Conservation (phyloP, 2,797 vertebrate genomes). For the Gymnoscopelus microlampas region DNA sequence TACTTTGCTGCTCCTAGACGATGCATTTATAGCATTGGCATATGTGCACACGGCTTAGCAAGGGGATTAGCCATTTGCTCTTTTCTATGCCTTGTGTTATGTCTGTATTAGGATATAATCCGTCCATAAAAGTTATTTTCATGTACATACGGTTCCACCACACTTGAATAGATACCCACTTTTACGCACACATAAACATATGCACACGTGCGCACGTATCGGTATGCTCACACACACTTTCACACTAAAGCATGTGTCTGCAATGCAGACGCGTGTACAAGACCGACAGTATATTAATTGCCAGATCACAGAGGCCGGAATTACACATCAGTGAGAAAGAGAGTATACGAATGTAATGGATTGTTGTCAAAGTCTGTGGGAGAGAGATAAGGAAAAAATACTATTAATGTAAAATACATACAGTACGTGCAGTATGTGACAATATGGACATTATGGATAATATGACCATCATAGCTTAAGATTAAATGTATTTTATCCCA, state of each 20-base stretch:
- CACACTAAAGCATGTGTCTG: neutral
- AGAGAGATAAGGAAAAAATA: neutral
- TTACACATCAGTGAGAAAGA: neutral
- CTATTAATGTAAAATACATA: too few species aligned
- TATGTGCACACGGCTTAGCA: slow-evolving; percentile 14
- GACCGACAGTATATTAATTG: too few species aligned
- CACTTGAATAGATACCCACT: neutral
- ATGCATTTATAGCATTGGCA: slow-evolving; percentile 19
- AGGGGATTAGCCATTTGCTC: slow-evolving; percentile 35
- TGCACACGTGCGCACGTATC: neutral
- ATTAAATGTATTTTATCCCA: too few species aligned
- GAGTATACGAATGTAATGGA: neutral
- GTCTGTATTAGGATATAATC: slow-evolving; percentile 41
- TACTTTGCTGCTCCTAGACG: slow-evolving; percentile 28
- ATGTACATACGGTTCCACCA: slow-evolving; percentile 3
- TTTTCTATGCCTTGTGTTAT: slow-evolving; percentile 23
- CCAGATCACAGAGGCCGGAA: neutral
- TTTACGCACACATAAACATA: neutral
- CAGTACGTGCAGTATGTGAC: too few species aligned
- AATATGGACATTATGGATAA: too few species aligned
- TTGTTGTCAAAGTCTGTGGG: neutral
- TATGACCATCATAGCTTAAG: too few species aligned
- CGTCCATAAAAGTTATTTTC: slow-evolving; percentile 21
- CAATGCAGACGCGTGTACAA: too few species aligned
- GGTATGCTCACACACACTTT: slow-evolving; percentile 5